Percentiles rank a stretch among this genome's conserved stretches.
Conservation (phyloP, 2,888 invertebrate species). For the Pollenia angustigena region DNA sequence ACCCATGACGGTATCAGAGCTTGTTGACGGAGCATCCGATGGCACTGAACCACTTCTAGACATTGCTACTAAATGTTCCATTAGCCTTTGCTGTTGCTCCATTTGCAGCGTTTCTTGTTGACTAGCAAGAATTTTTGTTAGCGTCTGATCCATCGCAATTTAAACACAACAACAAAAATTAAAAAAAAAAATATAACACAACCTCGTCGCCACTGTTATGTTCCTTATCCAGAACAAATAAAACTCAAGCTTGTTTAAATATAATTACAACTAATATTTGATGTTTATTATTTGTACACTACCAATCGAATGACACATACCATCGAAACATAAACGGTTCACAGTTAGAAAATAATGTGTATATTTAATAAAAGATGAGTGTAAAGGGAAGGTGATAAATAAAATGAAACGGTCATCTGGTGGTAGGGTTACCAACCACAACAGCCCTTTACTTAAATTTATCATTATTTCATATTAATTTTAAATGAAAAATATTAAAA, state of each 20-base stretch:
- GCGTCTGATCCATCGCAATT: constrained; percentile 15
- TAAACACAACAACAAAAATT: not conserved
- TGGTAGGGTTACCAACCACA: no score
- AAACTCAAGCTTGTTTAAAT: no score
- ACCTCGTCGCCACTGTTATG: no score
- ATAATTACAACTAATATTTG: not conserved
- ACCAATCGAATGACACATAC: constrained; percentile 11
- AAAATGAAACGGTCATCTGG: not conserved
- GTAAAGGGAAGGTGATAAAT: not conserved
- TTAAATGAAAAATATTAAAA: no score
- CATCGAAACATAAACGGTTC: not conserved
- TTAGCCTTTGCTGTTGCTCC: constrained; percentile 29
- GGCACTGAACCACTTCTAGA: not conserved
- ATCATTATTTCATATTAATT: no score
- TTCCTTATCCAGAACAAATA: no score
- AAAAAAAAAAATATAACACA: no score
- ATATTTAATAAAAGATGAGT: constrained; percentile 6
- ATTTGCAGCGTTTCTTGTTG: constrained; percentile 26
- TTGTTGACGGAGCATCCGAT: not conserved
- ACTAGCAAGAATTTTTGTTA: constrained; percentile 8
- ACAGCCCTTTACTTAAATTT: no score
- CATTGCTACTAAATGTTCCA: constrained; percentile 22
- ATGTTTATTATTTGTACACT: constrained; percentile 1
- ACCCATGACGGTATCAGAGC: constrained; percentile 14
- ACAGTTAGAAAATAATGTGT: not conserved